Evolutionary conservation across 53 echinoderm and acorn worm genomes (phyloP), one percentile per base, ranked within the genome.

Genomic region (Stichopus horrens): DNA sequence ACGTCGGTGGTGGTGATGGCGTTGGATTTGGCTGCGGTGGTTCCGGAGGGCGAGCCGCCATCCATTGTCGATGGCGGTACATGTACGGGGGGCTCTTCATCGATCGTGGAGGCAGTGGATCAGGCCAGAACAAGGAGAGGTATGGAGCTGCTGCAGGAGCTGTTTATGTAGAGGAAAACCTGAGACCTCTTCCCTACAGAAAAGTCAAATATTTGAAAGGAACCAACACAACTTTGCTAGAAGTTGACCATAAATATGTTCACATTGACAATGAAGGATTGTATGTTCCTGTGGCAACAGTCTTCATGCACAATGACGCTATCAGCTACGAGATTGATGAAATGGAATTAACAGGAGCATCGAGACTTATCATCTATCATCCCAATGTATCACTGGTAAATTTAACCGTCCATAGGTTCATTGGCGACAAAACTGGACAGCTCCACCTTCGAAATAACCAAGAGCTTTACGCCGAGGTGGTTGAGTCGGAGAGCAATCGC

Each of bases 101-200:
- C 23, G 96, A 96, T 74, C 89, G 89, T 78, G 96, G 96, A 79
- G 96, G 96, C 22, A 86, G 91, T 77, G 94, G 96, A 19, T 86
- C 88, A 21, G 54, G 10, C 14, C 55, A 16, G 21, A 74, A 93
- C 55, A 22, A 54, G 52, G 87, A 92, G 55, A 65, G 74, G 51
- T 90, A 90, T 75, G 94, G 94, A n/a, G 96, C 96, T 52, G 96
- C 96, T 76, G 96, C 96, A 88, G 96, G 96, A 21, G 91, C 94
- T 23, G 89, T 90, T 4, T 96, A 96, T 77, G 90, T 93, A 22
- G 96, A 96, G 84, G 96, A 96, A 55, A 96, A 96, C 74, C 67
- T 93, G 10, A 94, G 96, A 54, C 96, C 96, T 23, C 74, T 96
- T 55, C 90, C 91, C 75, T 96, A 96, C 52, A 89, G 96, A 58